Evolutionary conservation across 92 coral and sea anemone genomes (phyloP), one percentile per base, ranked within the genome.

Genomic region (Phenganax stokvisi): DNA sequence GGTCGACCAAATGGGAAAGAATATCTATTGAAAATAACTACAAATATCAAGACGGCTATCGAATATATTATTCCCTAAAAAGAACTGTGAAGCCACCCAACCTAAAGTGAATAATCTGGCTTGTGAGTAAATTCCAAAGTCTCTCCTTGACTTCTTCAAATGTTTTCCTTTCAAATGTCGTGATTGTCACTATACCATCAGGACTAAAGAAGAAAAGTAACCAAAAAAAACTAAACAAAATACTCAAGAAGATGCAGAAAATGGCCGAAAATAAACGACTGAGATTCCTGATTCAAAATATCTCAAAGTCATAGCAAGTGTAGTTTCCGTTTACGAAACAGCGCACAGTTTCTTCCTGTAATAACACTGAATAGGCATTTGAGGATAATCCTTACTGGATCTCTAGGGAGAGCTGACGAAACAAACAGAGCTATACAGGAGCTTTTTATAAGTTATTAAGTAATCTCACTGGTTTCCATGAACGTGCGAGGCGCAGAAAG

Each of bases 1-100:
- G 98, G 98, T 8, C 98, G 89, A 30, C 98, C 98, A 85, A 94
- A 94, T 12, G 98, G 98, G 86, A 94, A 94, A 58, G 94, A 94
- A 68, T 94, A 94, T 80, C 98, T 93, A 53, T 12, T 58, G 29
- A 30, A 12, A 10, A 70, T 15, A 27, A 62, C 13, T 7, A 69
- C 17, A 30, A 73, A 56, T 37, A 73, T 73, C 10, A 16, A 52
- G 15, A 52, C 65, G 3, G 16, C 7, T 12, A 1, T 59, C 65
- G 3, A 1, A 59, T 59, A 59, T 59, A 13, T 59, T 20, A 20
- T 59, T 59, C 65, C 15, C 60, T 11, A 11, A 73, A 73, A 0
- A 51, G 20, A 13, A 55, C 20, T 75, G 51, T 56, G 13, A 29
- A 54, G 56, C 6, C 7, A 56, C 10, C 28, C 55, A 71, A 94